Base-by-base conservation (phyloP, 2,113 vertebrate species). In the Calidris pugnax region DNA sequence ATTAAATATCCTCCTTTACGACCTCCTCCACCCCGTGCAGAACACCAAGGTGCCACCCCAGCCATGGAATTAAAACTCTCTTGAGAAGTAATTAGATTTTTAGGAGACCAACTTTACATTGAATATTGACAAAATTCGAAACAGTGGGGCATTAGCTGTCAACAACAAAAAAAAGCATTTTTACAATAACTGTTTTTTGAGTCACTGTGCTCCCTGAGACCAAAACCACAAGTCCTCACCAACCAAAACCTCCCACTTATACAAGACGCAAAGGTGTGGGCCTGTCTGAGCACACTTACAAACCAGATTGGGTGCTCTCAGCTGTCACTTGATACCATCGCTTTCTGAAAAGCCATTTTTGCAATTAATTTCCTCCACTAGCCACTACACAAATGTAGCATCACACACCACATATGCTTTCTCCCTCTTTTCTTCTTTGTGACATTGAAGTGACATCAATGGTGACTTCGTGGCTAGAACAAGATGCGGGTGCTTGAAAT, bases 11-110 rank as follows among this genome's bases (percentile, higher is more conserved):
- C 37, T 2, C 1, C 33, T 67, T 45, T 39, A 6, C 7, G 3
- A 56, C 80, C 43, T 22, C 16, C 8, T 50, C 33, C 3, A 1
- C 16, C 17, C 33, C 0, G 0, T 9, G 33, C 18, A 74, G 56
- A 62, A 47, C 2, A 10, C 2, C 39, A 14, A 1, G 1, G 6
- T 4, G 5, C 20, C 6, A 3, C 15, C 39, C 51, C 78, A 78
- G 30, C 39, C 56, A 5, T 1, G 16, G 23, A 47, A 66, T 57
- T 48, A 32, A 67, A 60, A 3, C 6, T 56, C 18, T 62, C 27
- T 15, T 59, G 11, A 51, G 33, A 51, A 76, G 28, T 41, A 22
- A 32, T 0, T 20, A 33, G 14, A 21, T 27, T 76, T 91, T 64
- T 68, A 14, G 2, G 12, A 77, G 15, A 41, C 7, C 18, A 28